Conservation (phyloP, 2,888 invertebrate genomes). For the Cantharis rustica region DNA sequence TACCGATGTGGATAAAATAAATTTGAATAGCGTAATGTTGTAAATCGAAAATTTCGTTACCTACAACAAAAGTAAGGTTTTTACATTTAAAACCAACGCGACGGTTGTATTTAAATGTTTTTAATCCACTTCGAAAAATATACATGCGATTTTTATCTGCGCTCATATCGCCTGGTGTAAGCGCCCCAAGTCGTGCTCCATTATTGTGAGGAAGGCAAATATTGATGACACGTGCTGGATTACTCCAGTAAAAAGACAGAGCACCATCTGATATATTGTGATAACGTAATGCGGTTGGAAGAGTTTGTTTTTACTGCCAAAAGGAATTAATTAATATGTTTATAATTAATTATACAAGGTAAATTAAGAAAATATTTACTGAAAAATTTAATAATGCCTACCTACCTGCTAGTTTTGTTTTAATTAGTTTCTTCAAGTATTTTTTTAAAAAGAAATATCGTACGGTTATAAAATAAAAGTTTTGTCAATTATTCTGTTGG, state of each 20-base stretch:
- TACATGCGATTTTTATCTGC: conserved; percentile 23
- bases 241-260: conserved; percentile 38
- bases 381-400: not conserved
- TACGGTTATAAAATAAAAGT: not conserved
- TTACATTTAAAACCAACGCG: not conserved
- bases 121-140: conserved; percentile 22
- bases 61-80: not conserved
- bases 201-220: conserved; percentile 36
- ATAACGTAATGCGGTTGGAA: conserved; percentile 35
- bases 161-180: conserved; percentile 19
- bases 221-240: conserved; percentile 43
- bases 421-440: not conserved
- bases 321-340: conserved; percentile 1
- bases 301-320: conserved; percentile 19
- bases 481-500: conserved; percentile 6
- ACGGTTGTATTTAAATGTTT: conserved; percentile 8
- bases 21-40: not conserved
- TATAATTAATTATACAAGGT: not conserved
- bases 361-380: not conserved
- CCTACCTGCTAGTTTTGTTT: not conserved
- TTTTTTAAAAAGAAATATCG: not conserved
- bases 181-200: conserved; percentile 29
- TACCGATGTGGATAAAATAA: not conserved
- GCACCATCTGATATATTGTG: conserved; percentile 37
- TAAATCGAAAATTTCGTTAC: not conserved